Evolutionary conservation across 1,140 invertebrate genomes (phyloP), one percentile per base, ranked within the genome.

Genomic region (Scaptomyza pallida): DNA sequence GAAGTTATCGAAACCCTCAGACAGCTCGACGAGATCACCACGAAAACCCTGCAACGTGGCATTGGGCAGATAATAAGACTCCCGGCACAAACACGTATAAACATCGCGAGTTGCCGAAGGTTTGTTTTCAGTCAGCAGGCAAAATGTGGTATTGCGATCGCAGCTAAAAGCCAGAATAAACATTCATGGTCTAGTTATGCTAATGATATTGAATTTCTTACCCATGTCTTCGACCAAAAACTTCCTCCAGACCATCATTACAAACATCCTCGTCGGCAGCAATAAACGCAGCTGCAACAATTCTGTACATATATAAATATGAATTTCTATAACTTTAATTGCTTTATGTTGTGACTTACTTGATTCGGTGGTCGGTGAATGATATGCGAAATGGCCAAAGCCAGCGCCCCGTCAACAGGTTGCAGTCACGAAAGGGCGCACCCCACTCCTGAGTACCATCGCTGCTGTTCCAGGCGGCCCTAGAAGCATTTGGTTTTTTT

Each of bases 31-130:
- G 30, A 92, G 88, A 65, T 92, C 90, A 17, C 92, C 92, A 10
- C 78, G 74, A 75, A 93, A 92, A 12, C 92, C 92, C 59, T 89
- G 91, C 57, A 92, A 88, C 26, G 90, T 91, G 5, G 89, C 70
- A 70, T 93, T 92, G 13, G 91, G 91, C 73, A 92, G 73, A 72
- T 92, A 93, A 52, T 80, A 93, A 43, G 93, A 93, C 10, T 91
- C 89, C 12, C 79, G 83, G 71, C 93, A 93, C 10, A 92, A 57
- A 60, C 93, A 93, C 17, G 90, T 91, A 72, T 93, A 93, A 16
- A 81, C 78, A 70, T 90, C 89, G 5, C 89, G 67, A 0, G 75
- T 86, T 10, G 78, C 70, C 6, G 75, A 59, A 3, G 88, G 76
- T 15, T 85, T 82, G 17, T 78, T 83, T 41, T 89, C 86, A 5